Conservation (phyloP, 1,140 invertebrate species). For the Whitmania pigra region DNA sequence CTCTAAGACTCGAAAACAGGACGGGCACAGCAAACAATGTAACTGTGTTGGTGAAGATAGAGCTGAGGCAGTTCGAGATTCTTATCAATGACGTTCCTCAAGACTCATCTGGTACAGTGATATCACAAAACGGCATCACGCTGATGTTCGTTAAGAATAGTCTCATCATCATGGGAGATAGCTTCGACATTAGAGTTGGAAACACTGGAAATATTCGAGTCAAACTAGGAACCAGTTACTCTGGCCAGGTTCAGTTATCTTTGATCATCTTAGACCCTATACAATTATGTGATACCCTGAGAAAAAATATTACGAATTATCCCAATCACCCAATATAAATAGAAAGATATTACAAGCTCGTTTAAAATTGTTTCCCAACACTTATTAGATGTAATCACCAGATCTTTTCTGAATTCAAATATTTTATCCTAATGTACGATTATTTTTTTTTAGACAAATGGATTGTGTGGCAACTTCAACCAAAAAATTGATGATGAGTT, state of each 20-base stretch:
- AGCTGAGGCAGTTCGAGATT: background rate
- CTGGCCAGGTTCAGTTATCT: background rate
- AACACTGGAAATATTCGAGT: background rate
- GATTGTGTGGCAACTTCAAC: slow-evolving; percentile 18
- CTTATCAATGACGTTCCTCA: background rate
- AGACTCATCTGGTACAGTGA: background rate
- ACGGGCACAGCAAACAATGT: background rate
- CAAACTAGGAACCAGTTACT: background rate
- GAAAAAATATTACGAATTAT: too few relatives aligned
- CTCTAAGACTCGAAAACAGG: background rate
- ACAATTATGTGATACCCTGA: too few relatives aligned
- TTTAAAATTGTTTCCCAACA: too few relatives aligned
- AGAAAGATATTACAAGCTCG: too few relatives aligned
- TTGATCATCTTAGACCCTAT: background rate
- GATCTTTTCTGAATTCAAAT: too few relatives aligned
- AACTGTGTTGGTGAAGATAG: background rate
- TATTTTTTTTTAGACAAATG: background rate
- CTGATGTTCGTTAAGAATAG: background rate
- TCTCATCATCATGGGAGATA: background rate
- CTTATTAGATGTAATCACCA: too few relatives aligned
- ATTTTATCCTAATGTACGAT: too few relatives aligned
- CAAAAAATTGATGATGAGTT: slow-evolving; percentile 15
- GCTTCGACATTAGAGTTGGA: background rate
- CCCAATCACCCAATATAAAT: too few relatives aligned
- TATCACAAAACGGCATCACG: background rate